Conservation (phyloP, 1,140 invertebrate species). For the Elymnias hypermnestra region DNA sequence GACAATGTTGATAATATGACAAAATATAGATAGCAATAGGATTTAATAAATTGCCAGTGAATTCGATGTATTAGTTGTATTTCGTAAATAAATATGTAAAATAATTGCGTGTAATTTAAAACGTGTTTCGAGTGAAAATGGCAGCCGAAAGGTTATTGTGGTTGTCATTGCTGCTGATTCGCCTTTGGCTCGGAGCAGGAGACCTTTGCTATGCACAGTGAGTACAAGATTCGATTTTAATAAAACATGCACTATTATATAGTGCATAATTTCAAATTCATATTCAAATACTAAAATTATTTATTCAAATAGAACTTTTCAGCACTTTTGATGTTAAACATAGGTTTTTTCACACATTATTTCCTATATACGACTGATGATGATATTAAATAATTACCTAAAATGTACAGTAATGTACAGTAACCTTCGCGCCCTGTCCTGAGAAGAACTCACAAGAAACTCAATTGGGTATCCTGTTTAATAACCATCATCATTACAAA, state of each 20-base stretch:
- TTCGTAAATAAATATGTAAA: constrained; percentile 16
- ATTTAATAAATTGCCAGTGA: constrained; percentile 13
- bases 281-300: too few relatives aligned
- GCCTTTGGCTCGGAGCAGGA: constrained; percentile 59
- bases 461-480: too few relatives aligned
- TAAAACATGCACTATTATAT: background rate
- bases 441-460: too few relatives aligned
- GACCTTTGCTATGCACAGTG: constrained; percentile 73
- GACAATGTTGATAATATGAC: constrained; percentile 13
- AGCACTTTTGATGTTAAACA: too few relatives aligned
- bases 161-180: constrained; percentile 49
- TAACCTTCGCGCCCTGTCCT: too few relatives aligned
- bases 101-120: background rate
- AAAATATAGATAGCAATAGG: constrained; percentile 15
- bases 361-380: too few relatives aligned
- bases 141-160: constrained; percentile 52
- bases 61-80: constrained; percentile 12
- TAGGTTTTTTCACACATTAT: too few relatives aligned
- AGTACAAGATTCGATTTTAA: constrained; percentile 34
- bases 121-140: constrained; percentile 36
- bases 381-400: too few relatives aligned
- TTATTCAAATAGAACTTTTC: too few relatives aligned
- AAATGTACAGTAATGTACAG: too few relatives aligned
- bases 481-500: too few relatives aligned
- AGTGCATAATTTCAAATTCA: too few relatives aligned